Evolutionary conservation across 1,140 invertebrate genomes (phyloP).

Genomic region (Leguminivora glycinivorella): DNA sequence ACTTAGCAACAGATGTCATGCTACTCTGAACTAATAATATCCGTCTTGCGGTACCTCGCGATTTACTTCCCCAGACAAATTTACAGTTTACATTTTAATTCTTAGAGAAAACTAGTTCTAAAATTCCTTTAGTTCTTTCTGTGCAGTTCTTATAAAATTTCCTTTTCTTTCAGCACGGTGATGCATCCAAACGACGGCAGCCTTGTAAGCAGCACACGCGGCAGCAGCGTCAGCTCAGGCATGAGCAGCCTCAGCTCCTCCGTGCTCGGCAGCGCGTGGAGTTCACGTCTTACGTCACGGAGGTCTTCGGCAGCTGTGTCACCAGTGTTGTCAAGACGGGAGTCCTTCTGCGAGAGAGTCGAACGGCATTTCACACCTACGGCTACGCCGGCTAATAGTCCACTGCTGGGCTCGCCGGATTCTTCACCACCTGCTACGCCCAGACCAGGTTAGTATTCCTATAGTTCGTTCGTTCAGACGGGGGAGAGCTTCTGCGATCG

Average conservation of each 20-base stretch:
- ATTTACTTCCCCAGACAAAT: no score
- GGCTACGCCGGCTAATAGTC: slow-evolving; percentile 79
- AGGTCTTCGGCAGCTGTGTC: slow-evolving; percentile 84
- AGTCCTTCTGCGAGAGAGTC: slow-evolving; percentile 82
- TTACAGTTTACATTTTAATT: no score
- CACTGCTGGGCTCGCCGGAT: slow-evolving; percentile 78
- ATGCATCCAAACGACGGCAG: slow-evolving; percentile 91
- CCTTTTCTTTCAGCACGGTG: slow-evolving; percentile 82
- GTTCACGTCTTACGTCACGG: slow-evolving; percentile 68
- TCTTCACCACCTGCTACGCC: slow-evolving; percentile 90
- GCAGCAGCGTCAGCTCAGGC: slow-evolving; percentile 79
- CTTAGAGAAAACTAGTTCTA: no score
- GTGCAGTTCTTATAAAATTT: no score
- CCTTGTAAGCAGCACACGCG: slow-evolving; percentile 79
- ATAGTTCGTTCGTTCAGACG: no score
- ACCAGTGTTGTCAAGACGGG: slow-evolving; percentile 61
- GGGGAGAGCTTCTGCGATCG: no score
- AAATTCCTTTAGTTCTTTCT: no score
- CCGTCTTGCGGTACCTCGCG: no score
- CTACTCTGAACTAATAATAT: no score
- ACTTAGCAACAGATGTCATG: no score
- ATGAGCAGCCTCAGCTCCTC: slow-evolving; percentile 80
- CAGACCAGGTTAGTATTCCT: slow-evolving; percentile 87
- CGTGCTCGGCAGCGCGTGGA: slow-evolving; percentile 79
- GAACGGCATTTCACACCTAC: slow-evolving; percentile 71